These are phyloP conservation scores for Deladenus siricidicola DNA, from an alignment of 2,888 invertebrate genomes.

Conservation along the genomic window DNA sequence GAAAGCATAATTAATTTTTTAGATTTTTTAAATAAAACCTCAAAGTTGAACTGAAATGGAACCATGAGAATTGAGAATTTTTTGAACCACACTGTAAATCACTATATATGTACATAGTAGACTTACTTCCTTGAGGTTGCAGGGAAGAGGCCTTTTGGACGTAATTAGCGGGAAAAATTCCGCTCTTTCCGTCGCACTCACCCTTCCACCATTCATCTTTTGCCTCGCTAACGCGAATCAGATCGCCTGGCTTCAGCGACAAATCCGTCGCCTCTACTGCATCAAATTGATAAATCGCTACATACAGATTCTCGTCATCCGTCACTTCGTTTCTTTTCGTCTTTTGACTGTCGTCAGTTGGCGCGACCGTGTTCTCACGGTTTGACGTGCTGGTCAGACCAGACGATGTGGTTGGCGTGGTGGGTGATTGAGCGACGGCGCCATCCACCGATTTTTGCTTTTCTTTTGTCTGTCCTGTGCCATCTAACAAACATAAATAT, in stretches of 20 bases:
- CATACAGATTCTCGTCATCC: conserved; percentile 58
- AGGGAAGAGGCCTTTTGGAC: conserved; percentile 56
- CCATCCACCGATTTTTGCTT: conserved; percentile 1
- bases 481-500: no score
- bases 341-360: neutral
- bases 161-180: conserved; percentile 96
- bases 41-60: no score
- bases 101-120: no score
- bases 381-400: no score
- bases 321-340: neutral
- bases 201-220: conserved; percentile 99
- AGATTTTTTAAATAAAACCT: no score
- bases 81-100: no score
- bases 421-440: neutral
- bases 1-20: no score
- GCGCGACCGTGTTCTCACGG: neutral
- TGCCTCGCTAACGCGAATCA: conserved; percentile 72
- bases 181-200: conserved; percentile 68
- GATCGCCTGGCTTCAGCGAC: conserved; percentile 60
- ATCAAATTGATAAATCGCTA: conserved; percentile 80
- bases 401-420: no score
- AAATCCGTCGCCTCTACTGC: conserved; percentile 84
- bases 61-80: no score
- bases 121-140: neutral
- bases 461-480: no score